Evolutionary conservation across 2,888 invertebrate species (phyloP), one percentile per base, ranked within the genome.

Genomic region (Julus scandinavius): DNA sequence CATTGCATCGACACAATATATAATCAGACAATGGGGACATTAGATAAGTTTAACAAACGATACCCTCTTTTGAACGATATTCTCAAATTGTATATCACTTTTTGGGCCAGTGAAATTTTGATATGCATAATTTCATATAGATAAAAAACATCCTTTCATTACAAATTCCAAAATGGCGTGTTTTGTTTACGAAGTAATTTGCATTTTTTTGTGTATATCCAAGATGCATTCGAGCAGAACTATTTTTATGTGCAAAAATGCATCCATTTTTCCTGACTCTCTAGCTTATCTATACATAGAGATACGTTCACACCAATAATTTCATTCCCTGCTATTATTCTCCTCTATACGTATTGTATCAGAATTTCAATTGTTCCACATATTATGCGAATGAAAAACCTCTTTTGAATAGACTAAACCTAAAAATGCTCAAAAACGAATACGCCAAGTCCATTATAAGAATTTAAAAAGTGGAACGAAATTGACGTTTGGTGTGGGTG

Each of bases 401-500:
- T 29, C 29, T 80, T 80, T 80, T 80, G 80, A 80, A 80, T 38
- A 80, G 80, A 15, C 38, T 1, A 7, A 11, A 72, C 38, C 38
- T 38, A 38, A 80, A 80, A 80, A 80, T 80, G 13, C 80, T 15
- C 9, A n/a, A n/a, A n/a, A n/a, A n/a, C 72, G 72, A 72, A 29
- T 72, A 29, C 29, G 29, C 13, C 29, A 15, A 11, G 80, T 15
- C 29, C 38, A 40, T 29, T 15, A 80, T 80, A 80, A 15, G 80
- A 80, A 80, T 29, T 80, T 80, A 80, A 80, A 80, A 80, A 80
- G 38, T 80, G 80, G 80, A 80, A 80, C 80, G 80, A 3, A 80
- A 80, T 80, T 80, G 80, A 80, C 80, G 80, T 80, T 38, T 80
- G 38, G 38, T 80, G 80, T 80, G 80, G 80, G 80, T 80, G 80